Percentiles rank a stretch among this genome's conserved stretches.
phyloP scores from a whole-genome alignment of 2,888 invertebrate genomes.

The Tiphia femorata region DNA sequence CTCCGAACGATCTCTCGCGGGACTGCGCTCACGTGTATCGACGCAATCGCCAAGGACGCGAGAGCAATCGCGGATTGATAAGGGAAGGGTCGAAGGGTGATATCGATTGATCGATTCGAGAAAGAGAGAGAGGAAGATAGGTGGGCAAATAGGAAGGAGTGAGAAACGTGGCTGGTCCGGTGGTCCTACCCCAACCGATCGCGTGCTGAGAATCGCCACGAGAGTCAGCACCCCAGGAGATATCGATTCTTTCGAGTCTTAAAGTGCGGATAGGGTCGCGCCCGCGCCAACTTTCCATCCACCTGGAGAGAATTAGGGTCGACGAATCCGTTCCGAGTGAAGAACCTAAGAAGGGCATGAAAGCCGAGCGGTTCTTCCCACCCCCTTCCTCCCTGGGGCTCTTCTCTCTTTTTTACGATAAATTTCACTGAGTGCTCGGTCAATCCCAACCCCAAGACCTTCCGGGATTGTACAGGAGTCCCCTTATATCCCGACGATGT shows the following conservation, averaged over 20 bases:
- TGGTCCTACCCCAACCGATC: slow-evolving; percentile 22
- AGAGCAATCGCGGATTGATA: too few species aligned
- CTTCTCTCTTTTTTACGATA: slow-evolving; percentile 51
- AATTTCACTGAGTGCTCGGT: slow-evolving; percentile 47
- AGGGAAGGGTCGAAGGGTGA: too few species aligned
- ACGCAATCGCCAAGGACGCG: too few species aligned
- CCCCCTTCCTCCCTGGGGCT: slow-evolving; percentile 24
- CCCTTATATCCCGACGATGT: too few species aligned
- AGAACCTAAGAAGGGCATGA: slow-evolving; percentile 35
- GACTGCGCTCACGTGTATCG: too few species aligned
- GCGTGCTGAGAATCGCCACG: slow-evolving; percentile 22
- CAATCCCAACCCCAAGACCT: slow-evolving; percentile 35
- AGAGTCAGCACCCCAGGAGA: slow-evolving; percentile 19
- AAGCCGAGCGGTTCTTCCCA: slow-evolving; percentile 35
- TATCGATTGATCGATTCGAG: not conserved
- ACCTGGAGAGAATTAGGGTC: slow-evolving; percentile 44
- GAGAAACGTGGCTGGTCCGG: too few species aligned
- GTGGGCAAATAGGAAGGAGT: too few species aligned
- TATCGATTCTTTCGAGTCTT: slow-evolving; percentile 37
- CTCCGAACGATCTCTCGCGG: too few species aligned
- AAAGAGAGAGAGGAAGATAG: too few species aligned
- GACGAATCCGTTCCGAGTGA: slow-evolving; percentile 40
- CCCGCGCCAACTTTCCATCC: slow-evolving; percentile 42
- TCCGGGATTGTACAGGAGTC: too few species aligned
- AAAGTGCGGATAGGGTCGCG: slow-evolving; percentile 33